Base-by-base conservation (phyloP, 2,888 invertebrate species). In the Himalopsyche tibetana region DNA sequence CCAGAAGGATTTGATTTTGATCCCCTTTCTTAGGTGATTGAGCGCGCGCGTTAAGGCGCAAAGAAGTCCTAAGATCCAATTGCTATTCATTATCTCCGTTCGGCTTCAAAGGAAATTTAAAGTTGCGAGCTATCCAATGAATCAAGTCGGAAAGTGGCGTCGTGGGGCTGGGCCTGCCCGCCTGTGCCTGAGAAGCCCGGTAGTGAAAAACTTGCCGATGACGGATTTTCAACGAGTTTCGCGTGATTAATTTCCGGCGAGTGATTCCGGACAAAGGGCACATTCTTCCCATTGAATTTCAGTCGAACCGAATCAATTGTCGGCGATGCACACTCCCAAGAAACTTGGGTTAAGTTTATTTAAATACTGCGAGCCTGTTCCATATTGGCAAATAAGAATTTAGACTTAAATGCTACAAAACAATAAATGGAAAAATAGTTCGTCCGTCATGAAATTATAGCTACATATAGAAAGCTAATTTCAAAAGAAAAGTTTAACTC, bases 51-150 rank as follows among this genome's bases (percentile, higher is more conserved):
- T 63, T 63, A 63, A 36, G 80, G 80, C 80, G 80, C 40, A 38
- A 80, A 80, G 80, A 80, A 80, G 28, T 80, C 80, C 80, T 80
- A 36, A 38, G 80, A 80, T 42, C 80, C 80, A 80, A 80, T 80
- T 80, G 80, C 80, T 80, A 80, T 80, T 80, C 80, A 80, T 80
- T 80, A 80, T 80, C 80, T 80, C 80, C 19, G 38, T 42, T 80
- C 80, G 80, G 80, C 80, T 38, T 80, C 80, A 80, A 80, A 80
- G 40, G 42, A 42, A 80, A 80, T 80, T 80, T 38, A 80, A 80
- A 80, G 80, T 80, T 80, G 80, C 80, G 80, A 38, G 38, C 40
- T 42, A 42, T 38, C 38, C 80, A n/a, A 38, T 80, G 80, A 80
- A 80, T 80, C 80, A 80, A n/a, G 19, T 19, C 80, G 80, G 8